These are phyloP conservation scores for Drosophila quinaria DNA, from an alignment of 2,888 invertebrate species.

Conservation along the genomic window DNA sequence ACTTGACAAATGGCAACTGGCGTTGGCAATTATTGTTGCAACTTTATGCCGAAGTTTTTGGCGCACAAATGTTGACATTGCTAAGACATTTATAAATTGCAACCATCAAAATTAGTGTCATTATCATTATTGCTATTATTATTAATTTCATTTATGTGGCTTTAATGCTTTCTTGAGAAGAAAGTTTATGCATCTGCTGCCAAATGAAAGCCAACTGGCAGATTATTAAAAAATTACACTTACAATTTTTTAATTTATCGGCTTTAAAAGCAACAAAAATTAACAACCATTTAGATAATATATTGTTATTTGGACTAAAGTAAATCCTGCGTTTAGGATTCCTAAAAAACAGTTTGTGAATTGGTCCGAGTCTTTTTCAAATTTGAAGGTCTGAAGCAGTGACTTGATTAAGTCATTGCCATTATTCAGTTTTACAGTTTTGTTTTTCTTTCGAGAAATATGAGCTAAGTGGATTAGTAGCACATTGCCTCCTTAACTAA, in stretches of 20 bases:
- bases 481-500: too few species aligned
- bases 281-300: too few species aligned
- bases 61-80: conserved; percentile 18
- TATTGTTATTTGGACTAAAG: too few species aligned
- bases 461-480: too few species aligned
- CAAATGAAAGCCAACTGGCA: conserved; percentile 23
- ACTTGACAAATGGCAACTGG: conserved; percentile 9
- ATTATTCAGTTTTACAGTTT: too few species aligned
- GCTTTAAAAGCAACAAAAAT: too few species aligned
- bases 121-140: conserved; percentile 14
- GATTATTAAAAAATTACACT: conserved; percentile 44
- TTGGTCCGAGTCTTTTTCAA: too few species aligned
- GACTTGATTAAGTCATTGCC: too few species aligned
- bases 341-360: too few species aligned
- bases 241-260: not conserved
- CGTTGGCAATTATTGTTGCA: conserved; percentile 34
- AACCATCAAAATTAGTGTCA: not conserved
- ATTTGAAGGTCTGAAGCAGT: too few species aligned
- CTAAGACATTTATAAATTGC: conserved; percentile 36
- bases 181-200: conserved; percentile 28
- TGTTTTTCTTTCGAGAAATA: too few species aligned
- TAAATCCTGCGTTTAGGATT: too few species aligned
- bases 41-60: conserved; percentile 4
- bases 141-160: conserved; percentile 37
- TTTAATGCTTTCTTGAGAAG: not conserved